phyloP scores from a whole-genome alignment of 2,797 vertebrate genomes.

The Tauraco hartlaubi region DNA sequence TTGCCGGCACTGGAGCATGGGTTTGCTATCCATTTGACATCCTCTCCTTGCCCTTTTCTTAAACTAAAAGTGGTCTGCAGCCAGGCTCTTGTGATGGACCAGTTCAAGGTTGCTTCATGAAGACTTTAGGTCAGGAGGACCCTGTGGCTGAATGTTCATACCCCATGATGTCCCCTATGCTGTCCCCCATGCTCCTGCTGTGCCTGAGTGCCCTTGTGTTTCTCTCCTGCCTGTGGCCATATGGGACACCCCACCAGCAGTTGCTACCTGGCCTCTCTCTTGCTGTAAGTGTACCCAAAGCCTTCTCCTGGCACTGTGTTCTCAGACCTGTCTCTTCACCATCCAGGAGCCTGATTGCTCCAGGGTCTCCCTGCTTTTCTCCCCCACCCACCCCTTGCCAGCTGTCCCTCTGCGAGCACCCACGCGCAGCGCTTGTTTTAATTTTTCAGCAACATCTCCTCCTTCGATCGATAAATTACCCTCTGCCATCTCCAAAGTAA shows the following conservation, averaged over 20 bases:
- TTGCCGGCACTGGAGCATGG: neutral
- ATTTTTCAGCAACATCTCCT: neutral
- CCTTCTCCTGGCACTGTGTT: neutral
- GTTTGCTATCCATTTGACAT: neutral
- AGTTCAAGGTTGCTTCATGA: neutral
- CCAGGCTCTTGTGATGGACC: neutral
- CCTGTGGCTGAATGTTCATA: rapidly evolving
- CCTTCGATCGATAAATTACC: conserved; percentile 34
- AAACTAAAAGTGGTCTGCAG: neutral
- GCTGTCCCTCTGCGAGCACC: neutral
- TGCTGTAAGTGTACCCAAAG: neutral
- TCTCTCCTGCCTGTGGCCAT: neutral
- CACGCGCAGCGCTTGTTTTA: neutral
- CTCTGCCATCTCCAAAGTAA: conserved; percentile 22
- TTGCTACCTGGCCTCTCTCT: neutral
- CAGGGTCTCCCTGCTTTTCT: neutral
- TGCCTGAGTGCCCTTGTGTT: neutral
- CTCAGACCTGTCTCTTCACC: neutral
- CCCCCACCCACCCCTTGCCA: neutral
- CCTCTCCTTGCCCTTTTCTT: neutral
- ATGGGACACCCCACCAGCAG: neutral
- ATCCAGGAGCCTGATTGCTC: neutral
- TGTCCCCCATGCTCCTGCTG: neutral
- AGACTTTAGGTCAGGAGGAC: neutral
- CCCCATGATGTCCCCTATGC: neutral